Evolutionary conservation across 2,113 vertebrate species (phyloP).

Genomic region (Chinchilla lanigera): DNA sequence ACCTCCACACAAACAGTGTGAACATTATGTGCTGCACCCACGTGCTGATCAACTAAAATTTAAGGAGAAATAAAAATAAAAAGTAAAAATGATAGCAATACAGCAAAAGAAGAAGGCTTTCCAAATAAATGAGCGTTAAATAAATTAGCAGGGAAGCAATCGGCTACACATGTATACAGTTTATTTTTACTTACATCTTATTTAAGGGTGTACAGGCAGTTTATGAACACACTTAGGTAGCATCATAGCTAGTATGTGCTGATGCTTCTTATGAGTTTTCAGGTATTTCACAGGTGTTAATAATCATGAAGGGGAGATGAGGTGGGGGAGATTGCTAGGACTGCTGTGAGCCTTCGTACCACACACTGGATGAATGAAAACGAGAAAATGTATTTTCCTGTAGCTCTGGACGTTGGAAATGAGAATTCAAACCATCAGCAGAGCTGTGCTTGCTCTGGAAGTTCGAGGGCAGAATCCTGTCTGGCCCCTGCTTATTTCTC

Average conservation of each 20-base stretch:
- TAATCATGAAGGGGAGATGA: neutral
- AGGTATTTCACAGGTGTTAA: neutral
- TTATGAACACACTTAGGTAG: neutral
- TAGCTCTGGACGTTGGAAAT: neutral
- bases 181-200: neutral
- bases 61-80: neutral
- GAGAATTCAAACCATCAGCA: neutral
- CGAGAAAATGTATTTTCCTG: neutral
- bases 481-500: neutral
- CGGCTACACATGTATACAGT: neutral
- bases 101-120: neutral
- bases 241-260: neutral
- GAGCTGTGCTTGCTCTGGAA: neutral
- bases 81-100: neutral
- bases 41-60: neutral
- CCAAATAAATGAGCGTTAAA: neutral
- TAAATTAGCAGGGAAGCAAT: neutral
- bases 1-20: neutral
- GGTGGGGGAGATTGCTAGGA: neutral
- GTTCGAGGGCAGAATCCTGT: neutral
- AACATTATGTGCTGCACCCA: neutral
- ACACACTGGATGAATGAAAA: neutral
- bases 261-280: neutral
- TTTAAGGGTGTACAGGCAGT: neutral
- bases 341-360: neutral